A percentile compares a stretch with the other conserved stretches of the same genome.
Conservation (phyloP, 2,888 invertebrate species). For the Resseliella maxima region DNA sequence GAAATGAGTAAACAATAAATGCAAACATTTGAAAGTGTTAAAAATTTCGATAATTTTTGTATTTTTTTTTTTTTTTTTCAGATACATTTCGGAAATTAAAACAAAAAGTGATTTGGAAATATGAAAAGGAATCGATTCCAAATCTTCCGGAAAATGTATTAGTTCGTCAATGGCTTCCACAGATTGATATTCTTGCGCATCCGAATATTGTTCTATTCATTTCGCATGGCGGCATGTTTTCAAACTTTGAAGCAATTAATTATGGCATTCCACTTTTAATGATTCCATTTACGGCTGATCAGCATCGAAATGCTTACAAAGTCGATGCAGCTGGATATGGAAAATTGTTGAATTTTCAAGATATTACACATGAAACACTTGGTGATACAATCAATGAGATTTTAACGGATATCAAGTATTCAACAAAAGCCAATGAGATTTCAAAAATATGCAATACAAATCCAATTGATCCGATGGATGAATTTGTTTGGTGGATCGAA, state of each 20-base stretch:
- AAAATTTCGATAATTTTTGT: too few relatives aligned
- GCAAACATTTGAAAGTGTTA: too few relatives aligned
- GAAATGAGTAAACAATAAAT: too few relatives aligned
- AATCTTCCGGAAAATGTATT: constrained; percentile 67
- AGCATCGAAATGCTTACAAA: constrained; percentile 66
- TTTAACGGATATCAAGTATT: constrained; percentile 65
- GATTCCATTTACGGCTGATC: constrained; percentile 68
- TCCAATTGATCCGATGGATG: constrained; percentile 70
- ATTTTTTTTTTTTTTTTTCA: constrained; percentile 59
- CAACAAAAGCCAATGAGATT: constrained; percentile 66
- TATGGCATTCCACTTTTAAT: constrained; percentile 68
- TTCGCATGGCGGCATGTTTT: constrained; percentile 65
- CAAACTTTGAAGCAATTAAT: neutral
- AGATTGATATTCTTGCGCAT: constrained; percentile 69
- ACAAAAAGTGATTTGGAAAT: constrained; percentile 70
- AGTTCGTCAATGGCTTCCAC: constrained; percentile 70
- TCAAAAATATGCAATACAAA: constrained; percentile 70
- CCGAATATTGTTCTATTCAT: constrained; percentile 68
- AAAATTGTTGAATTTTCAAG: neutral
- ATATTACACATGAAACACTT: constrained; percentile 63
- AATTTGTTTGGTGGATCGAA: constrained; percentile 73
- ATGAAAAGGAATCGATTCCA: constrained; percentile 66
- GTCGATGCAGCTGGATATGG: constrained; percentile 66
- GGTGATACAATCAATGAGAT: constrained; percentile 65
- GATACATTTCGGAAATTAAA: constrained; percentile 68